Evolutionary conservation across 2,113 vertebrate species (phyloP), one percentile per base, ranked within the genome.

Genomic region (Galeopterus variegatus): DNA sequence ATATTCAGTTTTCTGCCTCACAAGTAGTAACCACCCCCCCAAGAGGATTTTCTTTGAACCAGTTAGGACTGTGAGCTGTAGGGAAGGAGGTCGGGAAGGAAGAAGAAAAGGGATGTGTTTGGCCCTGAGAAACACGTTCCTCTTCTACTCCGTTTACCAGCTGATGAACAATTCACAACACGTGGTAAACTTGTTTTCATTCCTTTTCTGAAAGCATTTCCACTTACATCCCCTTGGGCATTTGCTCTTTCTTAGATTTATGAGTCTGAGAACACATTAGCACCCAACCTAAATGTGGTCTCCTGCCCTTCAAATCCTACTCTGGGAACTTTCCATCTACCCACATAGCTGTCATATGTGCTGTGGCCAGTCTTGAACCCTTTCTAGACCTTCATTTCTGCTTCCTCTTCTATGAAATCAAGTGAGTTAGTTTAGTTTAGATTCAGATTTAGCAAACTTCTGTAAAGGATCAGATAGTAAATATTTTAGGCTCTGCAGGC

Each of bases 151-250:
- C 6, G 19, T 17, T 17, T 7, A 0, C 62, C 31, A 21, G 54
- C 62, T 2, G 13, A 8, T 24, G 69, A 21, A 3, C n/a, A 41
- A 33, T 64, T 58, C 21, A 33, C 9, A 48, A 28, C 36, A 23
- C 3, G 0, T 18, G 36, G 79, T 3, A 11, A 1, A 4, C 50
- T 83, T 33, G 76, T 10, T 2, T 62, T 72, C 12, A 10, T 26
- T 23, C 64, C 1, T 0, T 33, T 21, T 56, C 1, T 41, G 19
- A 77, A 15, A 9, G 26, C 3, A 1, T 15, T 9, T 17, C 54
- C 2, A 1, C 12, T 19, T 18, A 58, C 28, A 6, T 5, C 50
- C 56, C n/a, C 8, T 2, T 64, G 1, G 3, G 4, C 4, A 0
- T 36, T 72, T 12, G 28, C 21, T 23, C 77, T 93, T 58, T 31